Evolutionary conservation across 2,888 invertebrate genomes (phyloP).

Genomic region (Cenopis cana): DNA sequence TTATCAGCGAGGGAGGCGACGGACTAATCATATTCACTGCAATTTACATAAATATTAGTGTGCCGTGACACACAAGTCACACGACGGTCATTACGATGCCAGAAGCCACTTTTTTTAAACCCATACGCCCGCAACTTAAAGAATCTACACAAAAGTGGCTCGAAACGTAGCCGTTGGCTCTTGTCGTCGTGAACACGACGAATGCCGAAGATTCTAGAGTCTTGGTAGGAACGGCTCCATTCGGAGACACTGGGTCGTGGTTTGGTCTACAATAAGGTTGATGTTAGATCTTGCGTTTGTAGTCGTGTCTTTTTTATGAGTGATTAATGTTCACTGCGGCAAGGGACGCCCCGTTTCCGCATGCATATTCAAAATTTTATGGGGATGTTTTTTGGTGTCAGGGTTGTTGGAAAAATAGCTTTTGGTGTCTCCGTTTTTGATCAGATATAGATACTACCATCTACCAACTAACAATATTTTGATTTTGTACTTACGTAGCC

Average conservation of each 20-base stretch:
- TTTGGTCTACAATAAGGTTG: slow-evolving; percentile 55
- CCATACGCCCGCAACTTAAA: slow-evolving; percentile 12
- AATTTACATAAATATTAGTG: slow-evolving; percentile 85
- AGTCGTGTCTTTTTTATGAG: slow-evolving; percentile 83
- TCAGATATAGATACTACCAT: neutral
- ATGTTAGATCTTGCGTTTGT: slow-evolving; percentile 72
- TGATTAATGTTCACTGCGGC: slow-evolving; percentile 76
- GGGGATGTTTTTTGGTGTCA: slow-evolving; percentile 52
- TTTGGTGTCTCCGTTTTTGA: neutral
- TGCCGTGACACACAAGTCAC: slow-evolving; percentile 79
- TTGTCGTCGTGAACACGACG: neutral
- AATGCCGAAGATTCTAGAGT: neutral
- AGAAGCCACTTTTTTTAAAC: slow-evolving; percentile 34
- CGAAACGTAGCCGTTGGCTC: slow-evolving; percentile 22
- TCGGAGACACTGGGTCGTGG: slow-evolving; percentile 17
- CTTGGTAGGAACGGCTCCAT: neutral
- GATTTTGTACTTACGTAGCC: too few relatives aligned
- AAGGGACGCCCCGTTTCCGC: slow-evolving; percentile 62
- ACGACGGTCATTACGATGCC: slow-evolving; percentile 57
- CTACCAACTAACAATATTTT: neutral
- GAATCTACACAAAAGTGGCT: neutral
- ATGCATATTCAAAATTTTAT: slow-evolving; percentile 69
- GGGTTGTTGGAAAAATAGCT: slow-evolving; percentile 41
- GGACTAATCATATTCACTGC: slow-evolving; percentile 84
- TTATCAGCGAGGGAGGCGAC: slow-evolving; percentile 83